Evolutionary conservation across 2,888 invertebrate genomes (phyloP), one percentile per base, ranked within the genome.

Genomic region (Neoitamus cyanurus): DNA sequence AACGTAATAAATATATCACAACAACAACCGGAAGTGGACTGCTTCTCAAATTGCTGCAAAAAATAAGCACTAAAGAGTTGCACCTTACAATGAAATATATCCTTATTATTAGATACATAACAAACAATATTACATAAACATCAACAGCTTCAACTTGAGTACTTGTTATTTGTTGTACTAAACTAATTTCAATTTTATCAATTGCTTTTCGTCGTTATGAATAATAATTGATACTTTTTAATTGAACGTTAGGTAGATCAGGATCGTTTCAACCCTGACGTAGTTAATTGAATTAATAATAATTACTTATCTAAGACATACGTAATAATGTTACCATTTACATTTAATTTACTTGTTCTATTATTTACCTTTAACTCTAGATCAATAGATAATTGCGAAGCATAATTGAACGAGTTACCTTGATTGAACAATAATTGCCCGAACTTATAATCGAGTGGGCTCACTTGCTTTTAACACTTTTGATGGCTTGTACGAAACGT

Each of bases 181-280:
- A 58, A 58, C 80, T 80, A 48, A 58, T 80, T n/a, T 58, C 36
- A 80, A 80, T 68, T 34, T 80, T 80, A 80, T 80, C 58, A 68
- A 58, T 80, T 80, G 48, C 68, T 80, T 48, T 80, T 80, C 48
- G 31, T 48, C 48, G 28, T 25, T 80, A 80, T 80, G 80, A 80
- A 84, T 82, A 37, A 82, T 86, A 86, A 86, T 86, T 86, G 85
- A 86, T 86, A 83, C 84, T 84, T 84, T 82, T 78, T 86, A 86
- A 86, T 86, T 86, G 86, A 86, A 86, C 86, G 86, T 86, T 86
- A 86, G 86, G 86, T 86, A 72, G 83, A 86, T 78, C 83, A 84
- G 84, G 84, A 84, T 25, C 25, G 1, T 73, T 48, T 34, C 13
- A 15, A 42, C 84, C 83, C 83, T 84, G 83, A 84, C 28, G 30